phyloP scores from a whole-genome alignment of 2,888 invertebrate species.

The Drosophila helvetica region DNA sequence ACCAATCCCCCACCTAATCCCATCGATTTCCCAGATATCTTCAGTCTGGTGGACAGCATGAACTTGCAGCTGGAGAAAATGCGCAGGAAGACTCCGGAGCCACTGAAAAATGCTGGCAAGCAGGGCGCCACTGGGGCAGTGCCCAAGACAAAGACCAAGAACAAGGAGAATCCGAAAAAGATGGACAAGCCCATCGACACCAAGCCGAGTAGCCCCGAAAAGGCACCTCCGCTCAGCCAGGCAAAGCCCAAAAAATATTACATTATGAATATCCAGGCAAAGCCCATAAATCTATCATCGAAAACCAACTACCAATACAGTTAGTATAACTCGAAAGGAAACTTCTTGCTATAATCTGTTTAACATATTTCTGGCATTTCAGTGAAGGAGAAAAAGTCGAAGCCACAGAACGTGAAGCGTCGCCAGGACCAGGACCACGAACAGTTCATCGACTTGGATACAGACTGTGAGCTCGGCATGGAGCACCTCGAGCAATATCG shows the following conservation, averaged over 20 bases:
- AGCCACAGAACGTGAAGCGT: neutral
- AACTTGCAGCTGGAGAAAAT: conserved; percentile 31
- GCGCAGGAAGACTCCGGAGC: neutral
- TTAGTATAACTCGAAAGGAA: neutral
- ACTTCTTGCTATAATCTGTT: neutral
- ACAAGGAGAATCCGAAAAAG: neutral
- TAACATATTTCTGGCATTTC: neutral
- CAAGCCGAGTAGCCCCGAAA: neutral
- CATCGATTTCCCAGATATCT: conserved; percentile 32
- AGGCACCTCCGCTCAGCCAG: neutral
- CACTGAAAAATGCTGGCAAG: too few species aligned
- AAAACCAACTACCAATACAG: neutral
- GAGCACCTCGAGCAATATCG: conserved; percentile 52
- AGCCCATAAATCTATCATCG: neutral
- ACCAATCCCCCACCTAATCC: too few species aligned
- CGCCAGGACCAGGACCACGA: neutral
- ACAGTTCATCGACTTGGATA: conserved; percentile 31
- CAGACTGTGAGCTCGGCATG: conserved; percentile 59
- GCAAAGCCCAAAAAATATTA: neutral
- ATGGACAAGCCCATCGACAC: neutral
- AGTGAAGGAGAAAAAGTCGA: neutral
- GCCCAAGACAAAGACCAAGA: conserved; percentile 31
- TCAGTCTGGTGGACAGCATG: conserved; percentile 43
- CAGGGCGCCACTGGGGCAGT: conserved; percentile 33
- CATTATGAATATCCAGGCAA: neutral